These are phyloP conservation scores for Rhinichthys osculus DNA, from an alignment of 2,797 vertebrate species.

Conservation along the genomic window DNA sequence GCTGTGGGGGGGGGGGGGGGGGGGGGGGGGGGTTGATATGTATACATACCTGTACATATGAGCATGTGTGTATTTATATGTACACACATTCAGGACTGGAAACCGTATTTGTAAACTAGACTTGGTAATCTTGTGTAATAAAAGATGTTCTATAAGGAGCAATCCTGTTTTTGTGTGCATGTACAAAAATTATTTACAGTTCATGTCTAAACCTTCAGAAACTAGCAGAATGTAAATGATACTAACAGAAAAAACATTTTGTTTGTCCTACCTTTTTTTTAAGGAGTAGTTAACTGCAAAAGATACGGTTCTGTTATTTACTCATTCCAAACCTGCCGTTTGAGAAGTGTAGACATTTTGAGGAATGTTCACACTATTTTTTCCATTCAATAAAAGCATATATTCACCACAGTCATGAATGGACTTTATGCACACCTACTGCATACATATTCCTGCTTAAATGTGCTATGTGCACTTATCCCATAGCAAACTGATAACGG, in stretches of 20 bases:
- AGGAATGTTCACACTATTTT: background rate
- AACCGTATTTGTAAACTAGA: constrained; percentile 86
- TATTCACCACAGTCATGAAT: background rate
- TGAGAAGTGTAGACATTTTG: constrained; percentile 15
- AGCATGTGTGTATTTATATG: constrained; percentile 83
- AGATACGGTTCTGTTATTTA: background rate
- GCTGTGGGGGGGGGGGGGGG: constrained; percentile 61
- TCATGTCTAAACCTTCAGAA: background rate
- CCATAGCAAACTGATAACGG: background rate
- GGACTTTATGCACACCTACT: background rate
- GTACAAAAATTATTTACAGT: background rate
- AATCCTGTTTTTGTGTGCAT: constrained; percentile 12
- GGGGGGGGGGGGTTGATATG: constrained; percentile 66
- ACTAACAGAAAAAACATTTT: background rate
- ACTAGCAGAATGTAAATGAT: background rate
- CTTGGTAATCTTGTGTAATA: constrained; percentile 86
- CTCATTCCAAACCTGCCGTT: background rate
- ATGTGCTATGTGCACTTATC: background rate
- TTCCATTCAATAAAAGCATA: constrained; percentile 12
- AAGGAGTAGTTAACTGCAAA: background rate
- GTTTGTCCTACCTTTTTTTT: background rate
- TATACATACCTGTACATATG: constrained; percentile 91
- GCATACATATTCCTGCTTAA: background rate
- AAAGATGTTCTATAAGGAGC: constrained; percentile 83
- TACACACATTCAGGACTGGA: constrained; percentile 81